phyloP scores from a whole-genome alignment of 1,140 invertebrate species.

The Cyclargus thomasi region DNA sequence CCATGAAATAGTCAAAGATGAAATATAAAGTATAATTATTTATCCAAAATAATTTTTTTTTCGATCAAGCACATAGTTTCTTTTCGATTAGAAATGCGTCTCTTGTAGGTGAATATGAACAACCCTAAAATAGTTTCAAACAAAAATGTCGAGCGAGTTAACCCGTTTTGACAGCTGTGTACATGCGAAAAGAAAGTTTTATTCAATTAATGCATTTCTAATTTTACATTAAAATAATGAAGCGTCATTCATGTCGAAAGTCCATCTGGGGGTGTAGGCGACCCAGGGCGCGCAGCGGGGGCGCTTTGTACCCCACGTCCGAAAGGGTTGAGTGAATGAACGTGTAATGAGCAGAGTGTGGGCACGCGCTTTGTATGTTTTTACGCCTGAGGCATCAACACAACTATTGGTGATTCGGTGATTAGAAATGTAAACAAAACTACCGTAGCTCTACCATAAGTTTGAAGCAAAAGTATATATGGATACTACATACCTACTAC shows the following conservation, averaged over 20 bases:
- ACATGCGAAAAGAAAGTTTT: conserved; percentile 6
- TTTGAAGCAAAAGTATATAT: too few species aligned
- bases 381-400: conserved; percentile 35
- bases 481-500: too few species aligned
- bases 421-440: neutral
- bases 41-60: too few species aligned
- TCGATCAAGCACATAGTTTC: too few species aligned
- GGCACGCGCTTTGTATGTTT: conserved; percentile 35
- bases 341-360: conserved; percentile 34
- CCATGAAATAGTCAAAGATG: too few species aligned
- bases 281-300: conserved; percentile 31
- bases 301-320: conserved; percentile 22
- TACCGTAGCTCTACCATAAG: neutral
- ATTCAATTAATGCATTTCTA: conserved; percentile 11
- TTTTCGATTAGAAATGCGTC: too few species aligned
- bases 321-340: conserved; percentile 33
- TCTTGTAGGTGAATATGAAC: neutral
- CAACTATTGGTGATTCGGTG: neutral
- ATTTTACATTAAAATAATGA: conserved; percentile 15
- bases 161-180: conserved; percentile 5
- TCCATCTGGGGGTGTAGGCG: conserved; percentile 28
- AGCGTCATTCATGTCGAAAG: conserved; percentile 9
- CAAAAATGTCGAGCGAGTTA: neutral
- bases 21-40: too few species aligned
- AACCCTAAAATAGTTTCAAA: neutral